A percentile compares a stretch with the other conserved stretches of the same genome.
Evolutionary conservation across 2,888 invertebrate genomes (phyloP).

Genomic region (Noctua pronuba): DNA sequence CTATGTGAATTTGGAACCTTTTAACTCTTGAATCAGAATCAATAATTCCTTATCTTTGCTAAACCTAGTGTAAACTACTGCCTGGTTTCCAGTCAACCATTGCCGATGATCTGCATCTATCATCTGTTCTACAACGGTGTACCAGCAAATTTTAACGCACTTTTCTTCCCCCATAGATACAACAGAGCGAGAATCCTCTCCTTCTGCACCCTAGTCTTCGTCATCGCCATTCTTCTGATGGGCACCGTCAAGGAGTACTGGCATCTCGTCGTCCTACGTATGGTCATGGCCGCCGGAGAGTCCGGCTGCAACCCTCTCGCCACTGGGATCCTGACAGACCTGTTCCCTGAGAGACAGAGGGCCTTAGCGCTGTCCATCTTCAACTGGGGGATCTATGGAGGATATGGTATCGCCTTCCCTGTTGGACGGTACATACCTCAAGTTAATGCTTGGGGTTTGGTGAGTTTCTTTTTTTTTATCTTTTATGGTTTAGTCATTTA

Average conservation of each 20-base stretch:
- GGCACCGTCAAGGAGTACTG: conserved; percentile 96
- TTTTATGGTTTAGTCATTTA: neutral
- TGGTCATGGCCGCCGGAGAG: conserved; percentile 96
- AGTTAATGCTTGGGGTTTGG: conserved; percentile 93
- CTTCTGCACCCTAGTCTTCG: conserved; percentile 94
- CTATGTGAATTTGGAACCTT: neutral
- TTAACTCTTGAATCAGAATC: neutral
- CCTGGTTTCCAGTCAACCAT: neutral
- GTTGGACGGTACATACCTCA: conserved; percentile 96
- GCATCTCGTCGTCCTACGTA: conserved; percentile 96
- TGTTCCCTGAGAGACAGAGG: conserved; percentile 95
- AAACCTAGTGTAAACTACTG: neutral
- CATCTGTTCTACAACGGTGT: neutral
- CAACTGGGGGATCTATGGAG: conserved; percentile 99
- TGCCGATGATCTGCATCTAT: neutral
- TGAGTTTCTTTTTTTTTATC: conserved; percentile 77
- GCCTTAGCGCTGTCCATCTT: conserved; percentile 97
- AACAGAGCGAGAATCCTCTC: conserved; percentile 94
- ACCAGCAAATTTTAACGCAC: neutral
- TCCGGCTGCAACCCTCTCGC: conserved; percentile 96
- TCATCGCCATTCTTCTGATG: conserved; percentile 95
- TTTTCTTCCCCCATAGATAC: conserved; percentile 80
- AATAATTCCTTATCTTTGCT: neutral
- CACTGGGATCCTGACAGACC: conserved; percentile 95
- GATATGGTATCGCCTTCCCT: conserved; percentile 97